These are phyloP conservation scores for Synergus gifuensis DNA, from an alignment of 2,888 invertebrate genomes.

Conservation along the genomic window DNA sequence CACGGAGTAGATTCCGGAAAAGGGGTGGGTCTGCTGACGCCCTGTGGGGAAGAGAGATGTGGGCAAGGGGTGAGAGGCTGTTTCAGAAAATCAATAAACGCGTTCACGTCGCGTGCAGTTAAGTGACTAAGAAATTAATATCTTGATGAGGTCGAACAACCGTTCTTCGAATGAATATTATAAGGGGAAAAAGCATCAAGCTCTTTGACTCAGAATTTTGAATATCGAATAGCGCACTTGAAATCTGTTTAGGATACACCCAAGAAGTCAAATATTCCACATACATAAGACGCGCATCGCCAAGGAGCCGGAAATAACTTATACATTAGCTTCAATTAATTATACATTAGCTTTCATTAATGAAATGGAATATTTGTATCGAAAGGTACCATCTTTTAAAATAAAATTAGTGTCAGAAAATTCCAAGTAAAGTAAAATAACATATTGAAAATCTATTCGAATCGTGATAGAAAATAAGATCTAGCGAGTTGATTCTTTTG, in stretches of 20 bases:
- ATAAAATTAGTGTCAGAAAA: background rate
- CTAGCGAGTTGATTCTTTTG: background rate
- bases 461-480: background rate
- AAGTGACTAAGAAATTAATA: conserved; percentile 76
- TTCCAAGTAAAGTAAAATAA: background rate
- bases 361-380: background rate
- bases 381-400: too few relatives aligned
- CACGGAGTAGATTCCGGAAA: conserved; percentile 64
- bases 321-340: too few relatives aligned
- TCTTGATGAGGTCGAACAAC: conserved; percentile 71
- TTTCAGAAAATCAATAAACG: conserved; percentile 73
- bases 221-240: conserved; percentile 46
- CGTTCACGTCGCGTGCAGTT: conserved; percentile 75
- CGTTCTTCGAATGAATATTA: conserved; percentile 59
- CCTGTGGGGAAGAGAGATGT: conserved; percentile 52
- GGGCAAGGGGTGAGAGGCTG: conserved; percentile 54
- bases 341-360: too few relatives aligned
- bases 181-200: conserved; percentile 51
- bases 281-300: background rate
- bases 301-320: background rate
- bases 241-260: conserved; percentile 2
- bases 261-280: background rate
- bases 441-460: background rate
- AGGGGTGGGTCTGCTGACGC: conserved; percentile 64
- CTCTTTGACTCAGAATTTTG: conserved; percentile 25